Base-by-base conservation (phyloP, 2,888 invertebrate genomes). In the Aquatica leii region DNA sequence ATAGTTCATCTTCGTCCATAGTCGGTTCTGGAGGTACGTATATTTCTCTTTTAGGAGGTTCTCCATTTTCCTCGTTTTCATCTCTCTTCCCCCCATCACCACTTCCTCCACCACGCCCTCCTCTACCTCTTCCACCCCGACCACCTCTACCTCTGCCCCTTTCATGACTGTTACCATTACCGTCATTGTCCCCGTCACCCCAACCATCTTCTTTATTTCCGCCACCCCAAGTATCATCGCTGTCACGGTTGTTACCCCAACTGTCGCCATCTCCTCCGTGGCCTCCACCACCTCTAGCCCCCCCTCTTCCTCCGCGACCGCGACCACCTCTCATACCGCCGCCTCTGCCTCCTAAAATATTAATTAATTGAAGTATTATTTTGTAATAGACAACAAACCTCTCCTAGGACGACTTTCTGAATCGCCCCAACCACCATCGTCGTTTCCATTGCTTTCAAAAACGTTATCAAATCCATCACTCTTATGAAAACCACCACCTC, bases 21-120 rank as follows among this genome's bases (percentile, higher is more conserved):
- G 88, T 85, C 0, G 90, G 87, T 46, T 93, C 93, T 0, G 90
- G 89, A 0, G 95, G 95, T 49, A 90, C 84, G 72, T 92, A 91
- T 18, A 84, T 82, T 64, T 88, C 88, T 1, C 87, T 83, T 48
- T 88, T 86, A 54, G 88, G 88, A 9, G 17, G 50, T 11, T 34
- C 54, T 17, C 35, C 49, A 14, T n/a, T 24, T 37, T 20, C 59
- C 1, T 15, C 51, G 4, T 46, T 50, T 12, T 21, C 35, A 9
- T 31, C 62, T 1, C 60, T 64, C 15, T 65, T 58, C 35, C 51
- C 71, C 34, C 64, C 65, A 31, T 65, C 63, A 14, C 67, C 59
- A n/a, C 69, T 67, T 31, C 71, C 55, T 1, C 58, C 59, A 0
- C 60, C 64, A 1, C 71, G 69, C 0, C 70, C 63, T 4, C 70